Conservation (phyloP, 1,140 invertebrate species). For the Drosophila tani region DNA sequence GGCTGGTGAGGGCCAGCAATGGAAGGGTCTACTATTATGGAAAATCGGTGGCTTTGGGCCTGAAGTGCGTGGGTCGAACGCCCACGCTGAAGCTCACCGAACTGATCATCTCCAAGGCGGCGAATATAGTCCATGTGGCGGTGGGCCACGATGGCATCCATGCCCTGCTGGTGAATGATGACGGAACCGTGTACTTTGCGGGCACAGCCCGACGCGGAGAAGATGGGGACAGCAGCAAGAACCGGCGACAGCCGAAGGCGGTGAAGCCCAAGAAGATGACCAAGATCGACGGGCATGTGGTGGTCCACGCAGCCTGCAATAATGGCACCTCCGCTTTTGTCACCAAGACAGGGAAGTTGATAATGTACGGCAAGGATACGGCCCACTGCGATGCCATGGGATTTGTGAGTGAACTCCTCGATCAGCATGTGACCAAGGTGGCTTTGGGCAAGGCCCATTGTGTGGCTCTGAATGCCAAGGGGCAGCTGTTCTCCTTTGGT, state of each 20-base stretch:
- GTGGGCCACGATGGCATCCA: conserved; percentile 97
- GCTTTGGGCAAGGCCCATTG: conserved; percentile 98
- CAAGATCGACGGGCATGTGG: conserved; percentile 94
- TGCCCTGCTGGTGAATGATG: conserved; percentile 94
- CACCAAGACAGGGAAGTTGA: conserved; percentile 93
- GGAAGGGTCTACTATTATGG: conserved; percentile 93
- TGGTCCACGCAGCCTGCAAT: conserved; percentile 95
- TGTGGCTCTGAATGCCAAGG: conserved; percentile 94
- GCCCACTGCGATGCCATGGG: conserved; percentile 92
- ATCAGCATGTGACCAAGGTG: conserved; percentile 92
- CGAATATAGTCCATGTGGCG: conserved; percentile 91
- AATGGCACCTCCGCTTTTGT: conserved; percentile 97
- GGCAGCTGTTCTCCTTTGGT: conserved; percentile 97
- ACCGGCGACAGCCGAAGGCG: conserved; percentile 94
- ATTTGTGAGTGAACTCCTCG: conserved; percentile 90
- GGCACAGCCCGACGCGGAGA: conserved; percentile 96
- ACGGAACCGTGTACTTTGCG: conserved; percentile 94
- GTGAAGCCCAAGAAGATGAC: conserved; percentile 96
- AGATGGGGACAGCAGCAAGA: conserved; percentile 95
- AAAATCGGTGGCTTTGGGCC: conserved; percentile 88
- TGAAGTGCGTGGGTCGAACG: conserved; percentile 85
- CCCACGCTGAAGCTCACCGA: conserved; percentile 91
- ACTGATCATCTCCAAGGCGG: conserved; percentile 90
- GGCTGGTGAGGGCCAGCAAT: conserved; percentile 89
- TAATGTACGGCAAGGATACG: conserved; percentile 98